phyloP scores from a whole-genome alignment of 1,140 invertebrate species.

The Orchesella cincta region DNA sequence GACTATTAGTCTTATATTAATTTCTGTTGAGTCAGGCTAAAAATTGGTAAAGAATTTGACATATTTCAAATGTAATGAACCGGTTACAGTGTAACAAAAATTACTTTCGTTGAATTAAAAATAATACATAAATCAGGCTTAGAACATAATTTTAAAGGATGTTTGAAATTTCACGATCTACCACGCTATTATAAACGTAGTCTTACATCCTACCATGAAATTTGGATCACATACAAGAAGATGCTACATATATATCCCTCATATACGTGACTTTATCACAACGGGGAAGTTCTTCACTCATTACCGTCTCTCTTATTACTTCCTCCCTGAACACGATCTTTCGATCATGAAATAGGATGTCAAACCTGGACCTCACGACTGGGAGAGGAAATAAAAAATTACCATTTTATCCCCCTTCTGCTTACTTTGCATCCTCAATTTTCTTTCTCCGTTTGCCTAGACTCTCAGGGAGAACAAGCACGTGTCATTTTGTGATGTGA shows the following conservation, averaged over 20 bases:
- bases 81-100: too few relatives aligned
- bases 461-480: neutral
- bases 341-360: neutral
- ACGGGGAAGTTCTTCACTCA: neutral
- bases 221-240: neutral
- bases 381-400: neutral
- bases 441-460: neutral
- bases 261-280: neutral
- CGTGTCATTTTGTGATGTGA: constrained; percentile 6
- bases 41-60: too few relatives aligned
- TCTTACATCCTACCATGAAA: neutral
- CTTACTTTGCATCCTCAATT: constrained; percentile 20
- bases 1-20: too few relatives aligned
- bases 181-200: too few relatives aligned
- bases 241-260: neutral
- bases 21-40: too few relatives aligned
- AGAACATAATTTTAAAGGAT: too few relatives aligned
- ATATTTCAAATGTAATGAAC: too few relatives aligned
- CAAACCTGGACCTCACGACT: neutral
- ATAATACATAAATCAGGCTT: too few relatives aligned
- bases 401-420: constrained; percentile 13
- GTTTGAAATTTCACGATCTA: too few relatives aligned
- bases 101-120: too few relatives aligned
- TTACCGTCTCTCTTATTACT: neutral
- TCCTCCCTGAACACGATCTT: neutral